Base-by-base conservation (phyloP, 1,140 invertebrate species). In the Drosophila arizonae region DNA sequence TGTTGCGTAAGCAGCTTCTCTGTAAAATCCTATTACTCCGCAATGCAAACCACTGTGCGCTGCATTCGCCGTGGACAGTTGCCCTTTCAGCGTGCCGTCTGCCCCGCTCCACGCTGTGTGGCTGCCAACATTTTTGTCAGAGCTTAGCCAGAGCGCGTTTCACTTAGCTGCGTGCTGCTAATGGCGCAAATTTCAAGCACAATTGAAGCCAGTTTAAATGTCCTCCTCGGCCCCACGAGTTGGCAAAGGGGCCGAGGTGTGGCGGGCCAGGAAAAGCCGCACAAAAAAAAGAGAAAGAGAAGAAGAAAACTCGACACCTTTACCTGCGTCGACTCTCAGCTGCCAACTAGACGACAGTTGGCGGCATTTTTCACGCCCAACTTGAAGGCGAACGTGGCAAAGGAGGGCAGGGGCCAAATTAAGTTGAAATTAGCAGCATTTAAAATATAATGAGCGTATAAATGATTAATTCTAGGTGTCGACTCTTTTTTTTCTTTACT, bases 381-480 rank as follows among this genome's bases (percentile, higher is more conserved):
- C 8, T 48, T 17, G 33, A 5, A 28, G 17, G 51, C 13, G 9
- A 41, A 13, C 15, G 13, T 13, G 11, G 26, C 9, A 11, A 6
- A 13, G 46, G 30, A 26, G 9, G 30, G 24, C 11, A 45, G 28
- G 36, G 56, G 36, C 30, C 51, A 76, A 84, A 84, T 84, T 64
- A 84, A 84, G 72, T 73, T 67, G 68, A 79, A 84, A 84, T 84
- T 84, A 79, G 80, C 76, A 52, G 24, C 68, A 68, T 79, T 84
- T 84, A 84, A 84, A 84, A 68, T 67, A 79, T 84, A 84, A 84
- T 84, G 80, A 84, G 80, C 69, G 80, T 73, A 70, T 84, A 84
- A 79, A 80, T 84, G 80, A 84, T 84, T 85, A 84, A 84, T 84
- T 84, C 58, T 63, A 17, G 17, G 62, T 82, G 15, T 46, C 6